Conservation (phyloP, 2,888 invertebrate genomes). For the Lasioglossum lativentre region DNA sequence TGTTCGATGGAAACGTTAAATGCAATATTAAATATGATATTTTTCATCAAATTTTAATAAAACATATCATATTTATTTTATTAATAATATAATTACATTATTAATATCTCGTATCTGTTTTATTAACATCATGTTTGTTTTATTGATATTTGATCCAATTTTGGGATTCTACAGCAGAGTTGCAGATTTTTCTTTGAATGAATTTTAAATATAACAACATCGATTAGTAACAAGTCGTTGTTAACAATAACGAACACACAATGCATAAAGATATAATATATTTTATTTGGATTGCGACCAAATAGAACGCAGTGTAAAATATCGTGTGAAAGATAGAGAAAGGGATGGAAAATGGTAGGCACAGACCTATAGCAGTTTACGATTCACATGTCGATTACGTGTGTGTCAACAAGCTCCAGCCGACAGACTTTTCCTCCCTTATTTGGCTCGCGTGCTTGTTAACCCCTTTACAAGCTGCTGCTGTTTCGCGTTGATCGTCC, state of each 20-base stretch:
- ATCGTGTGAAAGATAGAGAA: not conserved
- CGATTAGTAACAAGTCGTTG: not conserved
- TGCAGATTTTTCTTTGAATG: too few species aligned
- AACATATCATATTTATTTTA: not conserved
- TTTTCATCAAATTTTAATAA: not conserved
- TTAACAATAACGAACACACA: not conserved
- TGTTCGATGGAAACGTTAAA: not conserved
- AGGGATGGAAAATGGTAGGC: not conserved
- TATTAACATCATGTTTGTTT: too few species aligned
- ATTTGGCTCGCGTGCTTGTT: constrained; percentile 55
- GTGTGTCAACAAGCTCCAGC: constrained; percentile 40
- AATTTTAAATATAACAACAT: too few species aligned
- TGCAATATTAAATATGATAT: not conserved
- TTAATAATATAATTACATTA: too few species aligned
- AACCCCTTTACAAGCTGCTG: constrained; percentile 38
- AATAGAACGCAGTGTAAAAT: not conserved
- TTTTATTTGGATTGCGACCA: not conserved
- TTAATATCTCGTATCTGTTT: too few species aligned
- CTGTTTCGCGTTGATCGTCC: constrained; percentile 37
- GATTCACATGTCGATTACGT: constrained; percentile 43
- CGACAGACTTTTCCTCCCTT: constrained; percentile 48
- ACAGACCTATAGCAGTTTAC: constrained; percentile 29
- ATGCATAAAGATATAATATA: not conserved
- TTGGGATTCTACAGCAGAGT: too few species aligned
- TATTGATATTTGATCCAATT: too few species aligned